phyloP scores from a whole-genome alignment of 2,113 vertebrate genomes.

The Carlito syrichta region DNA sequence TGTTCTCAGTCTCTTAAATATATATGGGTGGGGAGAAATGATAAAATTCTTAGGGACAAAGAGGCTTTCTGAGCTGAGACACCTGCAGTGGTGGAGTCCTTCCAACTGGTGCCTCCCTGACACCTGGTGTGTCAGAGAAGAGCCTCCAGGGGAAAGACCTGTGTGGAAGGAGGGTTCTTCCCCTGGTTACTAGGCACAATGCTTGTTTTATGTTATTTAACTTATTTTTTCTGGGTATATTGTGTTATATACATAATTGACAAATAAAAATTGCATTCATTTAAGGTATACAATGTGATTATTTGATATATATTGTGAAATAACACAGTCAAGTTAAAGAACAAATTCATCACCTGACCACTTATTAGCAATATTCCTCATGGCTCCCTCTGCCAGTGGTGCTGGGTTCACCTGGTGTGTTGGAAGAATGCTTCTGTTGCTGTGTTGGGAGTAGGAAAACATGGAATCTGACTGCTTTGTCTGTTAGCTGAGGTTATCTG shows the following conservation, averaged over 20 bases:
- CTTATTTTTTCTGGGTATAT: not conserved
- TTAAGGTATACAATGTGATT: not conserved
- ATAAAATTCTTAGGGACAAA: not conserved
- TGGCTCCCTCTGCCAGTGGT: fast-evolving
- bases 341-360: too few relatives aligned
- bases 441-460: not conserved
- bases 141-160: fast-evolving
- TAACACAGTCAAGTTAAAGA: too few relatives aligned
- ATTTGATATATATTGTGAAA: not conserved
- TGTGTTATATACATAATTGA: not conserved
- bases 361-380: not conserved
- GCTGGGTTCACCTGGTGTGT: not conserved
- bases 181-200: not conserved
- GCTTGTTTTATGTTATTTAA: not conserved
- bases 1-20: not conserved
- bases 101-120: too few relatives aligned
- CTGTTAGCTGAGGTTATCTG: not conserved
- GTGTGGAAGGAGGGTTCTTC: not conserved
- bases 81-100: not conserved
- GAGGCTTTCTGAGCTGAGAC: not conserved
- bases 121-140: not conserved
- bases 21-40: not conserved
- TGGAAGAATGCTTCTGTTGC: too few relatives aligned
- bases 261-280: not conserved
- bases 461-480: too few relatives aligned